Percentiles rank a stretch among this genome's conserved stretches.
phyloP scores from a whole-genome alignment of 1,140 invertebrate species.

The Rhagoletis zephyria region DNA sequence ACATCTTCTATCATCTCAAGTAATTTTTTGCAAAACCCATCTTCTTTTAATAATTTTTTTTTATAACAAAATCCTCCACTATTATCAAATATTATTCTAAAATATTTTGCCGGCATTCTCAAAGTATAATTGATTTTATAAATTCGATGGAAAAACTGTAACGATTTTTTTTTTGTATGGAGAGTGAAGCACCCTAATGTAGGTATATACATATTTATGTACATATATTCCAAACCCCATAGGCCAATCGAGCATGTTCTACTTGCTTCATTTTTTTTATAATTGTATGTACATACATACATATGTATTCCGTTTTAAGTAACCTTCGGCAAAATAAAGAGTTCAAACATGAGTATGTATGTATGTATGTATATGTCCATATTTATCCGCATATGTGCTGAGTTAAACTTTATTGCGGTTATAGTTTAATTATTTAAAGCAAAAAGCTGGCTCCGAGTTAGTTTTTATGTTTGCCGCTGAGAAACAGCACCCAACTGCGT shows the following conservation, averaged over 20 bases:
- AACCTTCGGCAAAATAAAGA: conserved; percentile 10
- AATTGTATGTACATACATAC: neutral
- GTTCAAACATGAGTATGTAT: neutral
- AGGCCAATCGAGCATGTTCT: neutral
- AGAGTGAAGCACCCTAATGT: too few relatives aligned
- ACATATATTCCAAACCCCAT: neutral
- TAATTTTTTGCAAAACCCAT: too few relatives aligned
- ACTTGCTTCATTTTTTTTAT: neutral
- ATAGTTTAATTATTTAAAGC: conserved; percentile 37
- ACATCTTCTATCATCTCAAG: too few relatives aligned
- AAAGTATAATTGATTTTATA: too few relatives aligned
- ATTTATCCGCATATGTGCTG: neutral
- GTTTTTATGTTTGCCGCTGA: neutral
- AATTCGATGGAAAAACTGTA: too few relatives aligned
- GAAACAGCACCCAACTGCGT: neutral
- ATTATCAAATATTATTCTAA: too few relatives aligned
- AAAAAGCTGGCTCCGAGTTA: neutral
- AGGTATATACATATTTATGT: conserved; percentile 7
- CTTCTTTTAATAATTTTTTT: too few relatives aligned
- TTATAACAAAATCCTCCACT: too few relatives aligned
- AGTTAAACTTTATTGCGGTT: neutral
- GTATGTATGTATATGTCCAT: neutral
- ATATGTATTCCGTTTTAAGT: neutral
- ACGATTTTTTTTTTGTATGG: too few relatives aligned
- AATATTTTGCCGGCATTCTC: too few relatives aligned